Conservation (phyloP, 1,140 invertebrate species). For the Cataglyphis hispanica region DNA sequence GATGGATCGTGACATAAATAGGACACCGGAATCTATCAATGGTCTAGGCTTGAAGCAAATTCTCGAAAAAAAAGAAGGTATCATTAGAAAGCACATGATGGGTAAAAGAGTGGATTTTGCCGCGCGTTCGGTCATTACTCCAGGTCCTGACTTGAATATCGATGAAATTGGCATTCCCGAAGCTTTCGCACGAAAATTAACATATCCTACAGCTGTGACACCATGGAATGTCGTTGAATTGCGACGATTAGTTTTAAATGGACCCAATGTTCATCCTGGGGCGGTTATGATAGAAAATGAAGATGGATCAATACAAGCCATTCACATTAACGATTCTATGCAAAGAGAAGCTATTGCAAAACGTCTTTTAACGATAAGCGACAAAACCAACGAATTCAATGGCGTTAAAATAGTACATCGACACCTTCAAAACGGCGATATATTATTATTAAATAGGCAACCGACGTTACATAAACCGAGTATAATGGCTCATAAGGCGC, state of each 20-base stretch:
- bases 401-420: constrained; percentile 93
- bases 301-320: constrained; percentile 90
- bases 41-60: constrained; percentile 91
- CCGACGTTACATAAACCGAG: constrained; percentile 98
- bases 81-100: constrained; percentile 99
- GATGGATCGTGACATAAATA: constrained; percentile 88
- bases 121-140: constrained; percentile 98
- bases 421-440: constrained; percentile 98
- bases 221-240: constrained; percentile 96
- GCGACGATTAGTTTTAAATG: constrained; percentile 95
- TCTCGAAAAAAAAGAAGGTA: constrained; percentile 99
- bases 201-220: constrained; percentile 97
- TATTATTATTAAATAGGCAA: constrained; percentile 98
- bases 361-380: constrained; percentile 87
- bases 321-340: constrained; percentile 86
- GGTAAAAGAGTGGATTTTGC: constrained; percentile 99
- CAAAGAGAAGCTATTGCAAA: constrained; percentile 93
- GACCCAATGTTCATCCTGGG: constrained; percentile 96
- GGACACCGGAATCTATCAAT: constrained; percentile 76
- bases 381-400: constrained; percentile 79
- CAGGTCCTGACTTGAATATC: constrained; percentile 98
- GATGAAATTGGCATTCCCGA: constrained; percentile 99
- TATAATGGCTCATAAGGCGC: constrained; percentile 99
- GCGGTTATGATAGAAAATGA: constrained; percentile 94
- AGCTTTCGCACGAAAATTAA: constrained; percentile 96